Evolutionary conservation across 1,140 invertebrate species (phyloP).

Genomic region (Diprion similis): DNA sequence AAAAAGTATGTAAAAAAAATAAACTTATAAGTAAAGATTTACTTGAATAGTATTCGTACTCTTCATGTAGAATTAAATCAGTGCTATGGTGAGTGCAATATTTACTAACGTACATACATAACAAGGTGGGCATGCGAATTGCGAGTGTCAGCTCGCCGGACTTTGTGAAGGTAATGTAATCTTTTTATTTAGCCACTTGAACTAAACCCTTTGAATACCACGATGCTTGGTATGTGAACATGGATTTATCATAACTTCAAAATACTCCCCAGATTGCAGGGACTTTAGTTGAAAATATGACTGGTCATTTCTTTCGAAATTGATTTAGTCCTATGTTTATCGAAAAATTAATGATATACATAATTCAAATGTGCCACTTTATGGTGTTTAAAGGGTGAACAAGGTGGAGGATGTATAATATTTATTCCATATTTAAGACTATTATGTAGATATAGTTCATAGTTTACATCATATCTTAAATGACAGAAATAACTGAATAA

Average conservation of each 20-base stretch:
- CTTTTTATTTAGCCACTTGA: background rate
- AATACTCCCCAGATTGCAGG: background rate
- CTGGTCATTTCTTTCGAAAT: no score
- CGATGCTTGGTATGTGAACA: background rate
- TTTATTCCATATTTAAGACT: slow-evolving; percentile 5
- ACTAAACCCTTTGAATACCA: slow-evolving; percentile 1
- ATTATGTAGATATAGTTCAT: slow-evolving; percentile 1
- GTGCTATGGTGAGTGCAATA: background rate
- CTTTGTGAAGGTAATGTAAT: slow-evolving; percentile 3
- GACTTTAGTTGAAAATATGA: no score
- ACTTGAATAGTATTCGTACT: slow-evolving; percentile 3
- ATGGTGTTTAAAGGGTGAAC: background rate
- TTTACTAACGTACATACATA: slow-evolving; percentile 3
- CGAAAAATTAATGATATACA: background rate
- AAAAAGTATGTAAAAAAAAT: background rate
- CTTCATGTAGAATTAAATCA: background rate
- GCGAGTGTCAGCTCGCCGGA: background rate
- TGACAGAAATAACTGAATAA: background rate
- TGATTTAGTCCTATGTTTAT: background rate
- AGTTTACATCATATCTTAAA: slow-evolving; percentile 1
- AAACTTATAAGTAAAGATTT: background rate
- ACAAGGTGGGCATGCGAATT: background rate
- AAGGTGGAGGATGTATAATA: slow-evolving; percentile 2
- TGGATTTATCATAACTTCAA: background rate
- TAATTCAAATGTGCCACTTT: background rate